Conservation (phyloP, 2,888 invertebrate species). For the Hyles lineata region DNA sequence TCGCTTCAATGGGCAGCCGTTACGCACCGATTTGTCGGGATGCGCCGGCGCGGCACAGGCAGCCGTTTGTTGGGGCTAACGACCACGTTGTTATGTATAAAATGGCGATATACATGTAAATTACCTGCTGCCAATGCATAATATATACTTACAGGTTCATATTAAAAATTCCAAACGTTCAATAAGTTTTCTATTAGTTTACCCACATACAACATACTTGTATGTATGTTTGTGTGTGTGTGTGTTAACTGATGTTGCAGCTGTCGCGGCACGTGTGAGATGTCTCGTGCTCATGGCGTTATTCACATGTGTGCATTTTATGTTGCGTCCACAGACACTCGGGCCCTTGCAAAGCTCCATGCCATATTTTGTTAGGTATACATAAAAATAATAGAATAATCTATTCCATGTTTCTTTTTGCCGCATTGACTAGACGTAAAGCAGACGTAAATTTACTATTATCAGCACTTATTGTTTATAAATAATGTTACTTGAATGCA, state of each 20-base stretch:
- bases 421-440: too few species aligned
- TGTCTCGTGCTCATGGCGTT: conserved; percentile 29
- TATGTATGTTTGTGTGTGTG: background rate
- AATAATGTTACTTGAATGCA: too few species aligned
- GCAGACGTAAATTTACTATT: too few species aligned
- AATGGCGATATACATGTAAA: conserved; percentile 17
- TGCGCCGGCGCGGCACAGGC: conserved; percentile 41
- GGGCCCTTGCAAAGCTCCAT: too few species aligned
- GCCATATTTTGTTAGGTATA: too few species aligned
- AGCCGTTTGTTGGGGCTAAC: conserved; percentile 37
- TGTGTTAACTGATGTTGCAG: conserved; percentile 34
- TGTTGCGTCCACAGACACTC: background rate
- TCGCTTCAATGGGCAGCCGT: conserved; percentile 32
- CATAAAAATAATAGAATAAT: too few species aligned
- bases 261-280: conserved; percentile 37
- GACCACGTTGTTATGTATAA: conserved; percentile 31
- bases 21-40: conserved; percentile 46
- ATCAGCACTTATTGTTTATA: too few species aligned
- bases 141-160: background rate
- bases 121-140: background rate
- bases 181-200: conserved; percentile 7
- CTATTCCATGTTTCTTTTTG: too few species aligned
- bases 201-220: background rate
- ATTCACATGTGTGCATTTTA: conserved; percentile 21
- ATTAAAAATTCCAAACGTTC: background rate